Percentiles rank a stretch among this genome's conserved stretches.
phyloP scores from a whole-genome alignment of 1,140 invertebrate genomes.

The Pteromalus puparum region DNA sequence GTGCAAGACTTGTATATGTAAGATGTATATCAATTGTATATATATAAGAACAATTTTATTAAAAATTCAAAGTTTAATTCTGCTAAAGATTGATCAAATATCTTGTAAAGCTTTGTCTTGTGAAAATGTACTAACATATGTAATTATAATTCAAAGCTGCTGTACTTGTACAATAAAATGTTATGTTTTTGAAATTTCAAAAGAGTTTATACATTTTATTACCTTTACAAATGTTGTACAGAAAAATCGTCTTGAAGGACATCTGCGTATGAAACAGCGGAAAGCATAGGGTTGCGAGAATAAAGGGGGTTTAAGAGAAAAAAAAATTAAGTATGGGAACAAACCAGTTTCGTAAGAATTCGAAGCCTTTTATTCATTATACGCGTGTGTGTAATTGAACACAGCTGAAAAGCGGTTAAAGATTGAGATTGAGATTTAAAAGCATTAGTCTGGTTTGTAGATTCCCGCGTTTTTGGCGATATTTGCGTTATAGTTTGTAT shows the following conservation, averaged over 20 bases:
- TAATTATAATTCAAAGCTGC: background rate
- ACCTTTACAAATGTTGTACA: background rate
- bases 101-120: slow-evolving; percentile 23
- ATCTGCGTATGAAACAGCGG: background rate
- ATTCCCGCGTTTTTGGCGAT: slow-evolving; percentile 58
- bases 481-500: slow-evolving; percentile 45
- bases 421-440: too few relatives aligned
- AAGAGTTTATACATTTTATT: background rate
- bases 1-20: slow-evolving; percentile 19
- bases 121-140: background rate
- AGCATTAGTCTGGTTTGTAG: slow-evolving; percentile 33
- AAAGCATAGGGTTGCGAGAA: too few relatives aligned
- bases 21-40: slow-evolving; percentile 24
- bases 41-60: background rate
- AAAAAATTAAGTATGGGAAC: too few relatives aligned
- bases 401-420: slow-evolving; percentile 44
- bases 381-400: slow-evolving; percentile 32
- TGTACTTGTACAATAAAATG: slow-evolving; percentile 40
- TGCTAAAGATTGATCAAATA: background rate
- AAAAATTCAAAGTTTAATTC: slow-evolving; percentile 19
- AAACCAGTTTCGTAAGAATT: slow-evolving; percentile 67
- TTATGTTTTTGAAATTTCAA: slow-evolving; percentile 23
- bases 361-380: slow-evolving; percentile 48
- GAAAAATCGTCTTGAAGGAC: too few relatives aligned
- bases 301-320: too few relatives aligned